Percentiles rank a stretch among this genome's conserved stretches.
phyloP scores from a whole-genome alignment of 2,888 invertebrate species.

The Ernsta delagoae region DNA sequence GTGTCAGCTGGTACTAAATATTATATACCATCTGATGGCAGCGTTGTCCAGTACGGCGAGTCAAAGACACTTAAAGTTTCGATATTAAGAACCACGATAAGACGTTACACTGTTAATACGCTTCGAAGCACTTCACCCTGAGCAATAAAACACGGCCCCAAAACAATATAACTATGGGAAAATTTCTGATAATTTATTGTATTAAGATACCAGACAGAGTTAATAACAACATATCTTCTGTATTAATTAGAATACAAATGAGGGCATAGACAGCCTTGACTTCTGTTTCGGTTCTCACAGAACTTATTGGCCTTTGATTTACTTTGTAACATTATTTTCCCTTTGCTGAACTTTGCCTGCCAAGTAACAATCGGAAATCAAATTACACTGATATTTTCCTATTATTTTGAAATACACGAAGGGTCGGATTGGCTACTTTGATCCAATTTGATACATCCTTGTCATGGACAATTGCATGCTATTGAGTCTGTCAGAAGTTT shows the following conservation, averaged over 20 bases:
- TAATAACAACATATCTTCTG: conserved; percentile 13
- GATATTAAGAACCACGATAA: too few species aligned
- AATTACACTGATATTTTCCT: conserved; percentile 18
- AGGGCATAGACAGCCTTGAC: background rate
- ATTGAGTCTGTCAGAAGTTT: conserved; percentile 7
- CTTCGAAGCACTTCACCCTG: background rate
- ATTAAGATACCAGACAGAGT: conserved; percentile 7
- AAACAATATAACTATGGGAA: background rate
- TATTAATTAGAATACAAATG: conserved; percentile 16
- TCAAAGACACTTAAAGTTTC: too few species aligned
- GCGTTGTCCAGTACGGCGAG: too few species aligned
- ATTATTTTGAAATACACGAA: conserved; percentile 22
- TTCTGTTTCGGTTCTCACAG: conserved; percentile 5
- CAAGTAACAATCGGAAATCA: conserved; percentile 19
- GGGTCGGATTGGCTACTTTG: conserved; percentile 21
- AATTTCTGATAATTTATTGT: conserved; percentile 3
- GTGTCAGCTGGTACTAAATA: too few species aligned
- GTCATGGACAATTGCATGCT: conserved; percentile 20
- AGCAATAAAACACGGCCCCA: background rate
- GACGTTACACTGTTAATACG: background rate
- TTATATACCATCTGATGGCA: too few species aligned
- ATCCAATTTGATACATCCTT: conserved; percentile 25
- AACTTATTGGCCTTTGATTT: conserved; percentile 6
- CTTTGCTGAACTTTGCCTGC: conserved; percentile 7
- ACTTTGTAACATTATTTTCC: conserved; percentile 15